These are phyloP conservation scores for Graptemys geographica DNA, from an alignment of 2,797 vertebrate species.

Conservation along the genomic window DNA sequence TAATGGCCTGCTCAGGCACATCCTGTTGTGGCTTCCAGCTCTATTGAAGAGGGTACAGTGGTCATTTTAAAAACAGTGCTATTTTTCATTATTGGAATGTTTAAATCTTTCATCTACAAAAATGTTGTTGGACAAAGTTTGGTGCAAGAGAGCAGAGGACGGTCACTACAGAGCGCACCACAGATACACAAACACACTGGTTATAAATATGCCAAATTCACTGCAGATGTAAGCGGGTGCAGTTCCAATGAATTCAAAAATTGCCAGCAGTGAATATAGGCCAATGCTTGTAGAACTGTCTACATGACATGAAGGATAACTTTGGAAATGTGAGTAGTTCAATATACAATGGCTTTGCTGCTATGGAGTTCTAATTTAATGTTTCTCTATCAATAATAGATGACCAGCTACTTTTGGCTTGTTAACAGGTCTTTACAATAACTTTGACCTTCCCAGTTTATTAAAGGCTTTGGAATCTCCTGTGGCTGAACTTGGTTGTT, in stretches of 20 bases:
- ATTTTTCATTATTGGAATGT: neutral
- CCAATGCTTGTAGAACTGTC: neutral
- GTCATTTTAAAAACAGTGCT: neutral
- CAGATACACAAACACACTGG: neutral
- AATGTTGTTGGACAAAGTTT: neutral
- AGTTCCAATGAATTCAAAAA: neutral
- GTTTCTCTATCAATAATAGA: neutral
- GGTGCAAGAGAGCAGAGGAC: neutral
- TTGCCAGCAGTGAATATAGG: neutral
- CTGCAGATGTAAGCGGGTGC: neutral
- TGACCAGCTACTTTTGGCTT: neutral
- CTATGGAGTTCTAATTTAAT: neutral
- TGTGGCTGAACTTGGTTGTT: neutral
- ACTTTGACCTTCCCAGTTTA: neutral
- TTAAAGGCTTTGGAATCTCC: neutral
- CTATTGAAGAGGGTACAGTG: neutral
- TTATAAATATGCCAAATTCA: neutral
- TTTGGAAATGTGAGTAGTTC: neutral
- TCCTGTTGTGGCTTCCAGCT: neutral
- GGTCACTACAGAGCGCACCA: neutral
- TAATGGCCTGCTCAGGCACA: constrained; percentile 14
- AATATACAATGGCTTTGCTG: neutral
- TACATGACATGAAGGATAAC: neutral
- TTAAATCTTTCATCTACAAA: constrained; percentile 4
- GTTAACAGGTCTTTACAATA: neutral